phyloP scores from a whole-genome alignment of 2,113 vertebrate genomes.

The Thamnaconus septentrionalis region DNA sequence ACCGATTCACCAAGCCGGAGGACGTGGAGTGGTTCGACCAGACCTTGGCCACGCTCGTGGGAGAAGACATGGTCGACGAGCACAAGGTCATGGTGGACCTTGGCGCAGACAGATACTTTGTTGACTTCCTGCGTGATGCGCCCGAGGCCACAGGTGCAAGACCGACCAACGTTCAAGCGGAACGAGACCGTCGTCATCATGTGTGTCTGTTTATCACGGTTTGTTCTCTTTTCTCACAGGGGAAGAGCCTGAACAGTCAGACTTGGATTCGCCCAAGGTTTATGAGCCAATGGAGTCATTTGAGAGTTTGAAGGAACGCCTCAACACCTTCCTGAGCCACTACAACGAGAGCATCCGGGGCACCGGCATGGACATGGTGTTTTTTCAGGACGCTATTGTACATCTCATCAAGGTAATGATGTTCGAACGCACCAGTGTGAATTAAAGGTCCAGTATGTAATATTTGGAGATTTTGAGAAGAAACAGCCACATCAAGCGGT shows the following conservation, averaged over 20 bases:
- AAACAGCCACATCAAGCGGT: not conserved
- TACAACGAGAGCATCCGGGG: conserved; percentile 89
- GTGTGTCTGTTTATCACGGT: not conserved
- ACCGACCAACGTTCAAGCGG: not conserved
- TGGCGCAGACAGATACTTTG: conserved; percentile 84
- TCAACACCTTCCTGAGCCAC: conserved; percentile 84
- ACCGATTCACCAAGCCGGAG: conserved; percentile 84
- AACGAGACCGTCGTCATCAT: not conserved
- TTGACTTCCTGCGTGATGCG: conserved; percentile 89
- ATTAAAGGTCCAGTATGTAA: not conserved
- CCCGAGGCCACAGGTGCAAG: conserved; percentile 83
- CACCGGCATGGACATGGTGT: conserved; percentile 90
- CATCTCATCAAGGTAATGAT: conserved; percentile 90
- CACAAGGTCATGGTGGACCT: conserved; percentile 64
- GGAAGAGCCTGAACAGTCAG: conserved; percentile 82
- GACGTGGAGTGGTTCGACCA: conserved; percentile 90
- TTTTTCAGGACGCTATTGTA: conserved; percentile 91
- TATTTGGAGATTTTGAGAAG: not conserved
- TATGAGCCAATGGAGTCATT: conserved; percentile 88
- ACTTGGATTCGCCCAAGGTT: conserved; percentile 84
- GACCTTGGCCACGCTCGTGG: conserved; percentile 76
- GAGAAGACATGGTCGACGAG: conserved; percentile 77
- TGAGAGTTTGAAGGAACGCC: conserved; percentile 77
- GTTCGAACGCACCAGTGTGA: not conserved
- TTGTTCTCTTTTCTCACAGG: conserved; percentile 64